A percentile compares a stretch with the other conserved stretches of the same genome.
Conservation (phyloP, 2,888 invertebrate species). For the Flabesymbios commensalis region DNA sequence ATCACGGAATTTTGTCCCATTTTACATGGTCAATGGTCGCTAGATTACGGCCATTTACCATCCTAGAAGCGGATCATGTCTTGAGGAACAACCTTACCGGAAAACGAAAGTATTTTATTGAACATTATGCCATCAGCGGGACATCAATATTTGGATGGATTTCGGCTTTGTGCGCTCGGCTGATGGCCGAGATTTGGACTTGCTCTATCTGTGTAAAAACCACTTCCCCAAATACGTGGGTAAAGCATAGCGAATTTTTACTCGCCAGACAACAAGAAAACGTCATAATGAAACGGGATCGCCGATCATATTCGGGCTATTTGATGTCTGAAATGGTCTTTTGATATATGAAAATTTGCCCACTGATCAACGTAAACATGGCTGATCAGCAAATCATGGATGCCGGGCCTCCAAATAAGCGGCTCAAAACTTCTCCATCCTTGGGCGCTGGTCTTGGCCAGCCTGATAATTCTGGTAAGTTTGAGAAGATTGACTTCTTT, state of each 20-base stretch:
- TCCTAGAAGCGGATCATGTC: constrained; percentile 26
- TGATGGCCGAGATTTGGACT: constrained; percentile 22
- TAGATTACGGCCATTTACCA: constrained; percentile 8
- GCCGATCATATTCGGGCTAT: too few species aligned
- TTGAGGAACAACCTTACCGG: constrained; percentile 28
- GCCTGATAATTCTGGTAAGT: too few species aligned
- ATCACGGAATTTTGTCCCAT: constrained; percentile 68
- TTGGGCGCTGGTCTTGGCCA: too few species aligned
- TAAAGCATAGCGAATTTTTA: too few species aligned
- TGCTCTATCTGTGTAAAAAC: too few species aligned
- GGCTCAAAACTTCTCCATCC: constrained; percentile 74
- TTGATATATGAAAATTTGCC: not conserved
- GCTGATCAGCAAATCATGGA: constrained; percentile 80
- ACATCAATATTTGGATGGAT: constrained; percentile 32
- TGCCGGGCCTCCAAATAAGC: constrained; percentile 93
- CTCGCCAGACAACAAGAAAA: too few species aligned
- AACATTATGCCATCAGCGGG: constrained; percentile 38
- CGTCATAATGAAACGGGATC: too few species aligned
- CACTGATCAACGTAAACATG: constrained; percentile 67
- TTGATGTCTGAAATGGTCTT: not conserved
- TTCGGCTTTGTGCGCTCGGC: constrained; percentile 31
- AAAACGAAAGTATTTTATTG: constrained; percentile 10
- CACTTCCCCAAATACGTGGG: too few species aligned
- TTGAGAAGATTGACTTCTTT: not conserved
- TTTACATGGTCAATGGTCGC: constrained; percentile 16